Evolutionary conservation across 2,888 invertebrate genomes (phyloP), one percentile per base, ranked within the genome.

Genomic region (Entomobrya multifasciata): DNA sequence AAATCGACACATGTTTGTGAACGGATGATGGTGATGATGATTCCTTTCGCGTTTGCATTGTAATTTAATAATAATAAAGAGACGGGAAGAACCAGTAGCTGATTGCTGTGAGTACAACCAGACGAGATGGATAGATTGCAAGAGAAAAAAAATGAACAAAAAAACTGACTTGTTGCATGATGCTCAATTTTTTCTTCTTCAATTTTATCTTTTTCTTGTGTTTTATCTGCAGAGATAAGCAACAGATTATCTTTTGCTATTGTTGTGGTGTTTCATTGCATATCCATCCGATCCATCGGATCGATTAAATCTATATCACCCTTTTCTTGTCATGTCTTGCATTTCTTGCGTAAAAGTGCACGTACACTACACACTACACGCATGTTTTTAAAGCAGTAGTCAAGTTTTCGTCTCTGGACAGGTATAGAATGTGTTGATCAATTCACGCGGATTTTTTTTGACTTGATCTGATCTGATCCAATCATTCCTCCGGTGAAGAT

Each of bases 301-400:
- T 60, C 49, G 79, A 79, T 79, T 79, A 65, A 79, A 65, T 79
- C 79, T 79, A 36, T 79, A 79, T 62, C 79, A 79, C 67, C 70
- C 49, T 60, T 57, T 47, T 65, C 41, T 70, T 82, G 55, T 82
- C 82, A 60, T 41, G 36, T 36, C 36, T 6, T 20, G 20, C 10
- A n/a, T 36, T 57, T 49, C 8, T 49, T 49, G 49, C 49, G 49
- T 49, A 60, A 60, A 25, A 25, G 5, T 55, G 55, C 17, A n/a
- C n/a, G 55, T 20, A n/a, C n/a, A n/a, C n/a, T n/a, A 36, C 36
- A 36, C n/a, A 36, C 5, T 36, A 36, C 36, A 8, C 36, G 8
- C 36, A 36, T 6, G 36, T 8, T 6, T 4, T 8, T 36, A 8
- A 4, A 36, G 36, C 36, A 36, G 36, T 8, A 36, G 36, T 36